Base-by-base conservation (phyloP, 2,888 invertebrate genomes). In the Rosalia funebris region DNA sequence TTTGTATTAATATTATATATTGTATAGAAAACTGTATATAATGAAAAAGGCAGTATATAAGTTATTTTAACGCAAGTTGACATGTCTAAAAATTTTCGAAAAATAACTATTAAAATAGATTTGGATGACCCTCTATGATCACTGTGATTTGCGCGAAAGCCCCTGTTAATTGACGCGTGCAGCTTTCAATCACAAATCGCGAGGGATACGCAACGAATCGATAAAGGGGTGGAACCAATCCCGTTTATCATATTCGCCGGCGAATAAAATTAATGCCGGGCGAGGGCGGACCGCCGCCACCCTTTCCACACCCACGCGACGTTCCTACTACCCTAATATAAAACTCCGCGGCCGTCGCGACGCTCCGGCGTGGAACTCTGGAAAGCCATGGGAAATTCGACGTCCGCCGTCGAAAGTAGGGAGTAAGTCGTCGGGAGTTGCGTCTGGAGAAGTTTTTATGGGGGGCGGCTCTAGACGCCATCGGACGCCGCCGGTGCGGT, bases 391-490 rank as follows among this genome's bases (percentile, higher is more conserved):
- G 15, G 16, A n/a, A 16, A 15, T 7, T 5, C 10, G 16, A 7
- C 2, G 15, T 17, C 16, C 34, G 34, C 5, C 7, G 11, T 34
- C 34, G 5, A 5, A n/a, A n/a, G 10, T n/a, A n/a, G 34, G 10
- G 10, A 7, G 5, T n/a, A n/a, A n/a, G 11, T 3, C 2, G 7
- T 2, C 10, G 5, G 7, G 34, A 34, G 34, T 34, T 34, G 34
- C 34, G 34, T 34, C 34, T 34, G 34, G 34, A 34, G 34, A 25
- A 3, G 3, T 34, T 5, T 2, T n/a, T n/a, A n/a, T 11, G 41
- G 41, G 1, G 41, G 41, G n/a, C n/a, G n/a, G n/a, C n/a, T n/a
- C n/a, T 17, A 20, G 41, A 41, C 44, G 44, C 12, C 44, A 14
- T n/a, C 20, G 11, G 41, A 17, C 25, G 44, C 20, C 14, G 14